A percentile compares a stretch with the other conserved stretches of the same genome.
phyloP scores from a whole-genome alignment of 1,140 invertebrate species.

The Druon quercuslanigerum region DNA sequence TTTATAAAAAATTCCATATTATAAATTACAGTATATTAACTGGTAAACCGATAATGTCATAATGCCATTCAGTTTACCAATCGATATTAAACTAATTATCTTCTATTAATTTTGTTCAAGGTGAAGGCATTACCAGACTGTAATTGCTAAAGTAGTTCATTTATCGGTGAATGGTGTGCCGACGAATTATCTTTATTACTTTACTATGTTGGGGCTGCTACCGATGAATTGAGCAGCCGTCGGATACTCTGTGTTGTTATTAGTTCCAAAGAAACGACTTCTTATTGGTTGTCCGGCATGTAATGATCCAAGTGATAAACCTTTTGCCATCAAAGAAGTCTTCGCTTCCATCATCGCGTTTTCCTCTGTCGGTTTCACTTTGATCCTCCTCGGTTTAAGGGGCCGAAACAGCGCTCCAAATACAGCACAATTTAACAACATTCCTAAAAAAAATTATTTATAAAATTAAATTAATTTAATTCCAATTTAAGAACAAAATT shows the following conservation, averaged over 20 bases:
- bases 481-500: too few species aligned
- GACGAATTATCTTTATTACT: conserved; percentile 55
- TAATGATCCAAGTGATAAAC: conserved; percentile 64
- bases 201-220: conserved; percentile 78
- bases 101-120: background rate
- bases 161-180: conserved; percentile 31
- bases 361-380: conserved; percentile 75
- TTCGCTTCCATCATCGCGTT: conserved; percentile 59
- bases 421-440: conserved; percentile 85
- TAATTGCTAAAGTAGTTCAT: conserved; percentile 29
- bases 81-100: too few species aligned
- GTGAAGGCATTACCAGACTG: conserved; percentile 21
- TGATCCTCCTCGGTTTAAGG: conserved; percentile 80
- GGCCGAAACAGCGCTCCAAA: conserved; percentile 89
- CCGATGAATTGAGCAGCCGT: conserved; percentile 83
- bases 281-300: conserved; percentile 60
- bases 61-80: too few species aligned
- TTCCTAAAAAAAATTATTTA: conserved; percentile 76
- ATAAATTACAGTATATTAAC: too few species aligned
- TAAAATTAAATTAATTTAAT: too few species aligned
- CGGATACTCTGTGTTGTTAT: conserved; percentile 85
- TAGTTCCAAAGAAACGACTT: conserved; percentile 76
- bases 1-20: too few species aligned
- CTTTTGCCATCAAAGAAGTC: conserved; percentile 60
- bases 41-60: too few species aligned